phyloP scores from a whole-genome alignment of 1,140 invertebrate genomes.

The Maniola jurtina region DNA sequence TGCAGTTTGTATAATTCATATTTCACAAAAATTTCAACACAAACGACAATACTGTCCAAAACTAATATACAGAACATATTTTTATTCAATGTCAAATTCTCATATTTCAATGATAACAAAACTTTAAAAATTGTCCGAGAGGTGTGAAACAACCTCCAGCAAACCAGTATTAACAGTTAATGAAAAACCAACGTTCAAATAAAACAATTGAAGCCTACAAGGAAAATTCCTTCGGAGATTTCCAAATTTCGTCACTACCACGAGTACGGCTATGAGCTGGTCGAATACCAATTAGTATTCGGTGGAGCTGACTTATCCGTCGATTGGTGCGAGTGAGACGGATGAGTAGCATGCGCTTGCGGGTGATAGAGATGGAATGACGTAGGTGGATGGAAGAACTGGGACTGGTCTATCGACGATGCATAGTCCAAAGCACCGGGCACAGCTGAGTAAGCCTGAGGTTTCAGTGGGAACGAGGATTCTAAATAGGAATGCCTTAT shows the following conservation, averaged over 20 bases:
- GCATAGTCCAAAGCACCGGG: slow-evolving; percentile 78
- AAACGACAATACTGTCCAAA: slow-evolving; percentile 7
- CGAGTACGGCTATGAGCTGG: slow-evolving; percentile 83
- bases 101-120: slow-evolving; percentile 15
- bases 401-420: slow-evolving; percentile 84
- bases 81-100: slow-evolving; percentile 4
- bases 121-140: neutral
- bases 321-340: slow-evolving; percentile 65
- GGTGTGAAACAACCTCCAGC: no score
- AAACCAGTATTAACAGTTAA: slow-evolving; percentile 23
- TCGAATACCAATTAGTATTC: slow-evolving; percentile 87
- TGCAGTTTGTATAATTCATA: neutral
- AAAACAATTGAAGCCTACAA: slow-evolving; percentile 18
- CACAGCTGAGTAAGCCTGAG: slow-evolving; percentile 89
- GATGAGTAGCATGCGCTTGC: slow-evolving; percentile 78
- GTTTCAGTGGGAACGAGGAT: slow-evolving; percentile 90
- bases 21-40: neutral
- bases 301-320: slow-evolving; percentile 79
- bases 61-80: neutral
- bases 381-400: slow-evolving; percentile 89
- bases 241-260: slow-evolving; percentile 28
- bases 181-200: slow-evolving; percentile 25
- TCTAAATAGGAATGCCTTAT: slow-evolving; percentile 80
- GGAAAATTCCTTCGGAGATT: slow-evolving; percentile 27
- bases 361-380: slow-evolving; percentile 94